Base-by-base conservation (phyloP, 2,797 vertebrate genomes). In the Phoxinus dragarum region DNA sequence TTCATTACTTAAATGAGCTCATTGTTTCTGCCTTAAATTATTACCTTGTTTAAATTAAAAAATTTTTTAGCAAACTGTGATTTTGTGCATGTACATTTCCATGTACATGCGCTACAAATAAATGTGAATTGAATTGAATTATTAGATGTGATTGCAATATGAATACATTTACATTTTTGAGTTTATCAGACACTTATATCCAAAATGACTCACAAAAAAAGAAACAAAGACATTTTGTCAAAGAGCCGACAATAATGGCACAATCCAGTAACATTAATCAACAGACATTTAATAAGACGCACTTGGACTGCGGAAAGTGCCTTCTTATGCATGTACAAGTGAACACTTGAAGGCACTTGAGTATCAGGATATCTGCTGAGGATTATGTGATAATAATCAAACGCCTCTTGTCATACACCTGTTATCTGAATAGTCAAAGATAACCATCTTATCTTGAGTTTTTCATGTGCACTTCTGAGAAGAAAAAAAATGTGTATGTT, bases 351-450 rank as follows among this genome's bases (percentile, higher is more conserved):
- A 76, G 34, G 52, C 74, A n/a, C 34, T 76, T 1, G 4, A 40
- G 36, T 11, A 75, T 56, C 34, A 8, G 6, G 52, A 56, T n/a
- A 76, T 76, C 73, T 38, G 49, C 19, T 2, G 23, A 77, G 75
- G 54, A 40, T 42, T 61, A 6, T 61, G 23, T 27, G 75, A 78
- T 78, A 6, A 40, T 40, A 42, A 61, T 78, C 75, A 61, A 61
- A 61, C 2, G 14, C 12, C 54, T 78, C 14, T 61, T 78, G 75
- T 78, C 61, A 42, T 5, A 42, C 75, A 38, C 36, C 75, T 78
- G 54, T n/a, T 61, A 40, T 61, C 54, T 61, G 21, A 17, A 61
- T 42, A 42, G 54, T 19, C 54, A 78, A 27, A 61, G 75, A 61
- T 40, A 77, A 16, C 36, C 21, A 27, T 77, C 52, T 77, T 59